phyloP scores from a whole-genome alignment of 2,113 vertebrate species.

The Lepidothrix coronata region DNA sequence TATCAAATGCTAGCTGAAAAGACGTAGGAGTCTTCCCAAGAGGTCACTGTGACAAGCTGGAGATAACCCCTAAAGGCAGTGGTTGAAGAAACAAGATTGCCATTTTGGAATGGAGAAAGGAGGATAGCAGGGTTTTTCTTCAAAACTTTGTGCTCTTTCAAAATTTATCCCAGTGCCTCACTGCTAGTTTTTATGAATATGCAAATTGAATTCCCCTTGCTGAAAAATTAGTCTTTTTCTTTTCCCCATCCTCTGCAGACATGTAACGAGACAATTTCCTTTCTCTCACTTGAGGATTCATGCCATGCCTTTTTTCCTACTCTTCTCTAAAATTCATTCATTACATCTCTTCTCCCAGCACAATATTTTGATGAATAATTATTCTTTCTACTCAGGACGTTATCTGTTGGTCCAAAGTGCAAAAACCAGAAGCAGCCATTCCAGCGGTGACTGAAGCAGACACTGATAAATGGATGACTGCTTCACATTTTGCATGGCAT shows the following conservation, averaged over 20 bases:
- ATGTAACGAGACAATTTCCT: neutral
- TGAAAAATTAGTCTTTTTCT: neutral
- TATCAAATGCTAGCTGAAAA: neutral
- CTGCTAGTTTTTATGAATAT: neutral
- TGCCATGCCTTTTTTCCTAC: neutral
- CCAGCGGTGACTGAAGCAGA: neutral
- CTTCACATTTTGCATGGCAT: neutral
- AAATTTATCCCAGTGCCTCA: neutral
- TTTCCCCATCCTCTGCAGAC: neutral
- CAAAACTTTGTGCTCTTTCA: neutral
- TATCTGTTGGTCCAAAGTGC: neutral
- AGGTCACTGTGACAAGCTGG: neutral
- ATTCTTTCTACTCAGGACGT: neutral
- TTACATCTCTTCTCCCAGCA: neutral
- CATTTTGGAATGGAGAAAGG: neutral
- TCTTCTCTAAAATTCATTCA: neutral
- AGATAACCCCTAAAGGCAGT: neutral
- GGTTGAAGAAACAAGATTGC: neutral
- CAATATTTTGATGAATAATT: neutral
- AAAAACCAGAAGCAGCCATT: neutral
- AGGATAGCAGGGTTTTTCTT: neutral
- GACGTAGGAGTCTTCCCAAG: neutral
- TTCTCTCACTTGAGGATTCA: neutral
- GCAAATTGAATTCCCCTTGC: neutral
- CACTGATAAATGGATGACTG: neutral